These are phyloP conservation scores for Pteromalus puparum DNA, from an alignment of 1,140 invertebrate species.

Conservation along the genomic window DNA sequence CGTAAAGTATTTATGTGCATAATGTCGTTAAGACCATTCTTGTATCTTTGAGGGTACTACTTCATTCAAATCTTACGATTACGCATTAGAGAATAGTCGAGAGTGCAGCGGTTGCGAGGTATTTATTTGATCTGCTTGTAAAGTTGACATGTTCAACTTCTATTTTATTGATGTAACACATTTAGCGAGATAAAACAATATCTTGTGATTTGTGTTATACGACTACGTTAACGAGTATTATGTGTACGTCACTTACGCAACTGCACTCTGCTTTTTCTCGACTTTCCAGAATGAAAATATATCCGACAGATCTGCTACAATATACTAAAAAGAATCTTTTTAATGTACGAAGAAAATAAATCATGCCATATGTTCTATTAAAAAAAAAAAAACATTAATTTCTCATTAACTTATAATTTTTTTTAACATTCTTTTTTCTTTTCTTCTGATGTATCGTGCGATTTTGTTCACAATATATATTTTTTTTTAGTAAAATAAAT, in stretches of 20 bases:
- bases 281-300: constrained; percentile 32
- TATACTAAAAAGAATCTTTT: constrained; percentile 36
- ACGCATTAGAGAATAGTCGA: constrained; percentile 6
- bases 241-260: background rate
- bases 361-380: constrained; percentile 36
- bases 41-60: constrained; percentile 31
- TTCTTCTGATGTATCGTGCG: constrained; percentile 35
- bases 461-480: constrained; percentile 41
- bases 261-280: constrained; percentile 39
- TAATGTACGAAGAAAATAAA: constrained; percentile 35
- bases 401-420: constrained; percentile 41
- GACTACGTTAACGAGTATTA: background rate
- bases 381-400: background rate
- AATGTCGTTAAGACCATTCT: constrained; percentile 43
- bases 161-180: background rate
- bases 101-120: constrained; percentile 33
- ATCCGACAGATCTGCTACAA: constrained; percentile 9
- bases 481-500: constrained; percentile 50
- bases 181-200: background rate
- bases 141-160: background rate
- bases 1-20: constrained; percentile 49
- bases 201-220: background rate
- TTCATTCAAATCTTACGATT: constrained; percentile 14
- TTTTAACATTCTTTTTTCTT: constrained; percentile 7
- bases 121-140: constrained; percentile 1